Evolutionary conservation across 2,113 vertebrate genomes (phyloP), one percentile per base, ranked within the genome.

Genomic region (Petrocephalus zakoni): DNA sequence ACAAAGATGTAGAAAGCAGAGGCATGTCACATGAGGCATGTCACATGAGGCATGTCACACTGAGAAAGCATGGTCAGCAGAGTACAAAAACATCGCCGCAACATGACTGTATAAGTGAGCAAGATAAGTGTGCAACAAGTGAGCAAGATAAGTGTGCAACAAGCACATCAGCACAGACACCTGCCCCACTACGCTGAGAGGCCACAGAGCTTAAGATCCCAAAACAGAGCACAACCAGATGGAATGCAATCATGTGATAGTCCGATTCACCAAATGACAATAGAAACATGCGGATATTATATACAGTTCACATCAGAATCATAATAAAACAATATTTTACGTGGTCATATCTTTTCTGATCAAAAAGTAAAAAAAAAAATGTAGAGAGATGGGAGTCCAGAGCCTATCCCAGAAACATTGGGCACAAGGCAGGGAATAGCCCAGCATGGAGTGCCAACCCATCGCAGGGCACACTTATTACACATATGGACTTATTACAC

Each of bases 61-160:
- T 6, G 34, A 37, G 34, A 75, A 11, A 42, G 37, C 34, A 19
- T 7, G 29, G 34, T 29, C 68, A 7, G 68, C 68, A 75, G 34
- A 75, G 13, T 25, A 17, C 13, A 19, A 34, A 42, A 42, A 25
- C 15, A 22, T 8, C 53, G 55, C 15, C 55, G 89, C 88, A 64
- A 52, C 89, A 58, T 2, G 11, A 1, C 42, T 52, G n/a, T 9
- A 91, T 72, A 94, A 93, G 56, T 93, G 93, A n/a, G n/a, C n/a
- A n/a, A n/a, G n/a, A n/a, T n/a, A n/a, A n/a, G n/a, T n/a, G n/a
- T n/a, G n/a, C n/a, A n/a, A n/a, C n/a, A n/a, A n/a, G n/a, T n/a
- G n/a, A n/a, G n/a, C n/a, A n/a, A n/a, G n/a, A n/a, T n/a, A n/a
- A 93, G 91, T 92, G 75, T 84, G 88, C 92, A 88, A 37, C 15